Evolutionary conservation across 1,140 invertebrate genomes (phyloP), one percentile per base, ranked within the genome.

Genomic region (Riptortus pedestris): DNA sequence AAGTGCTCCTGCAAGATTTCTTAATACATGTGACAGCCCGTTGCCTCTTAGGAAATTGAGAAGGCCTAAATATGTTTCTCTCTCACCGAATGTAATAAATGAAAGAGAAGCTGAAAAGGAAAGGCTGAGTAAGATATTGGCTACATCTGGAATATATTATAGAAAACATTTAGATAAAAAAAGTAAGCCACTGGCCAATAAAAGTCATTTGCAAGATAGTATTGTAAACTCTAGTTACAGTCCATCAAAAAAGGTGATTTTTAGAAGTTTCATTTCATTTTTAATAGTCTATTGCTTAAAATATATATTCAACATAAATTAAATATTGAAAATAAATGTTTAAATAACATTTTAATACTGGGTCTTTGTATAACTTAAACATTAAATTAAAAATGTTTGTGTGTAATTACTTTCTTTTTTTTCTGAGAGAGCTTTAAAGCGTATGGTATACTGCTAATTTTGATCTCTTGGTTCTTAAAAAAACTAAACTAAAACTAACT

Each of bases 31-130:
- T 38, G 52, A 45, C 9, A 33, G 22, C 16, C 52, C 52, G 9
- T 14, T 22, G 22, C 12, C 20, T 7, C 5, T 29, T 55, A 59
- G 27, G 9, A 29, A 55, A 45, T 11, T 63, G 7, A 63, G 43
- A 11, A 22, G 61, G 28, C 47, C 61, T 28, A 2, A 55, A 55
- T 55, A 4, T 27, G 22, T 16, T 24, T 22, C 24, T 26, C 14
- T 26, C 7, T 24, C 47, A 1, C 1, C 11, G 14, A 3, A 59
- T 27, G 33, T 24, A 24, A 45, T 43, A 11, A 55, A 64, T 26
- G 31, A 43, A 4, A 29, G 63, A 16, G 63, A 64, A 33, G 22
- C 20, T 7, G 63, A 64, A 59, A 64, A 64, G 29, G 63, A 64
- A 18, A 20, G 63, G 26, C 38, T 64, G 7, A 33, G 52, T 29